These are phyloP conservation scores for Hemiscyllium ocellatum DNA, from an alignment of 2,113 vertebrate species.

Conservation along the genomic window DNA sequence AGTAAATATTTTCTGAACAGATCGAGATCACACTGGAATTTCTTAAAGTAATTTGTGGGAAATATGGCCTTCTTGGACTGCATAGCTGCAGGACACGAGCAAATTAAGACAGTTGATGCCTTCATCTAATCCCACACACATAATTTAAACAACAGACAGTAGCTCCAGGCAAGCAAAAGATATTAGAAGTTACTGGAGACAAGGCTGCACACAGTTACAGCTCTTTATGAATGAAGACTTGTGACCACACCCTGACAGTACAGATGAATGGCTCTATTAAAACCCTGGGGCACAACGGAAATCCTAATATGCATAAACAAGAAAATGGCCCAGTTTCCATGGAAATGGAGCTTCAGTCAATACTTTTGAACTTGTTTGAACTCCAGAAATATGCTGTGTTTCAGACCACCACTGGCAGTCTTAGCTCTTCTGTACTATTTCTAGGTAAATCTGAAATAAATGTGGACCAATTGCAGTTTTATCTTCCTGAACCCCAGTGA, in stretches of 20 bases:
- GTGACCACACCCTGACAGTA: not conserved
- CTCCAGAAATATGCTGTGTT: not conserved
- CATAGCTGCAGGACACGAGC: not conserved
- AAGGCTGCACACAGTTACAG: not conserved
- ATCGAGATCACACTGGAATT: not conserved
- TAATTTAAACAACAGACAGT: not conserved
- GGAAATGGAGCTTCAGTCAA: not conserved
- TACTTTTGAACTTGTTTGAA: not conserved
- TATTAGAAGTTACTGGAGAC: not conserved
- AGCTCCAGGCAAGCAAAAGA: slow-evolving; percentile 14
- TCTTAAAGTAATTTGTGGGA: not conserved
- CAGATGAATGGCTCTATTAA: not conserved
- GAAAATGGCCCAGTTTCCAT: not conserved
- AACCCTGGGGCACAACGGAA: not conserved
- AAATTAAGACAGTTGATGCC: slow-evolving; percentile 5
- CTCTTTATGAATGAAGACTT: not conserved
- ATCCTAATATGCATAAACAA: not conserved
- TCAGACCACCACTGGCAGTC: not conserved
- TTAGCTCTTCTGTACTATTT: not conserved
- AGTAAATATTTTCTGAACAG: slow-evolving; percentile 7
- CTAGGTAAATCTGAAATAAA: not conserved
- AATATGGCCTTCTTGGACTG: not conserved
- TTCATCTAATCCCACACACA: not conserved
- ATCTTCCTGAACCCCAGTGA: not conserved
- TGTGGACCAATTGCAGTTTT: not conserved